These are phyloP conservation scores for Caenorhabditis sp. DNA, from an alignment of 2,888 invertebrate species.

Conservation along the genomic window DNA sequence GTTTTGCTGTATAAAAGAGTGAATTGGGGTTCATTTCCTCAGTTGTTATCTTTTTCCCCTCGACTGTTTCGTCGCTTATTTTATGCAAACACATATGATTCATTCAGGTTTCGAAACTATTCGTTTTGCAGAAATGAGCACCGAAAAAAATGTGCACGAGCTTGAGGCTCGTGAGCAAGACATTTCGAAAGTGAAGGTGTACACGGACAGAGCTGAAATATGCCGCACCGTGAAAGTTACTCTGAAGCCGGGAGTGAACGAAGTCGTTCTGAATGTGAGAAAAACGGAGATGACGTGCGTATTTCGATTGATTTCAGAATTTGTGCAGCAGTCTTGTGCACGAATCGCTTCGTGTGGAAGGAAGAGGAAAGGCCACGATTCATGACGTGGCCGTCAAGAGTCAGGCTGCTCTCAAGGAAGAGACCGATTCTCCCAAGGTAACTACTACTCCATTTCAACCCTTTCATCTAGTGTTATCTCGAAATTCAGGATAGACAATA, in stretches of 20 bases:
- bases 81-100: too few relatives aligned
- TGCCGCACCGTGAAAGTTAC: slow-evolving; percentile 58
- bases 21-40: background rate
- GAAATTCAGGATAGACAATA: too few relatives aligned
- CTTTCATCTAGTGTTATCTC: too few relatives aligned
- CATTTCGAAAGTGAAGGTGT: slow-evolving; percentile 65
- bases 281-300: background rate
- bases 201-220: slow-evolving; percentile 74
- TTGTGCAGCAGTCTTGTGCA: slow-evolving; percentile 48
- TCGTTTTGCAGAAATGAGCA: slow-evolving; percentile 30
- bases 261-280: slow-evolving; percentile 63
- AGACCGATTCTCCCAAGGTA: slow-evolving; percentile 61
- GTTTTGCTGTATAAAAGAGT: background rate
- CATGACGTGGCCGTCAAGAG: slow-evolving; percentile 70
- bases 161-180: slow-evolving; percentile 52
- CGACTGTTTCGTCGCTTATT: too few relatives aligned
- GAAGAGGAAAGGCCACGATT: slow-evolving; percentile 66
- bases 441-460: background rate
- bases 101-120: background rate
- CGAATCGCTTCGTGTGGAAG: slow-evolving; percentile 73
- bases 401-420: slow-evolving; percentile 38
- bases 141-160: slow-evolving; percentile 14
- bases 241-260: slow-evolving; percentile 65
- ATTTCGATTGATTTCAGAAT: slow-evolving; percentile 59
- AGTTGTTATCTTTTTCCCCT: slow-evolving; percentile 1